Conservation (phyloP, 2,888 invertebrate species). For the Trachelus tabidus region DNA sequence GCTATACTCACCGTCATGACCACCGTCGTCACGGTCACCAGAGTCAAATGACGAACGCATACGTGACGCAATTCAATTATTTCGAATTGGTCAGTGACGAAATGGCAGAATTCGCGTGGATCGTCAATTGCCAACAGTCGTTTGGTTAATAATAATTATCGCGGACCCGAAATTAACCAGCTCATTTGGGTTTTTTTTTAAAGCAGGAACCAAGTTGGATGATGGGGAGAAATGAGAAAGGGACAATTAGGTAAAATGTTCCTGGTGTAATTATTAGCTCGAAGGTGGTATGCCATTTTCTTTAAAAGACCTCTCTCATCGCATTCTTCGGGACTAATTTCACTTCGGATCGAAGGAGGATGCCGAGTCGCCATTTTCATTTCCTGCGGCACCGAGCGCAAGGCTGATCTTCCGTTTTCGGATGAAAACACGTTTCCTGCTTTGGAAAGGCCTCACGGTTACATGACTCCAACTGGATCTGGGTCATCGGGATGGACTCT, state of each 20-base stretch:
- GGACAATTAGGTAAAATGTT: not conserved
- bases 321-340: not conserved
- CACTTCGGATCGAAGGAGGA: not conserved
- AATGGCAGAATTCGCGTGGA: not conserved
- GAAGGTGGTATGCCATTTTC: not conserved
- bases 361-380: not conserved
- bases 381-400: not conserved
- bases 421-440: not conserved
- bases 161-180: not conserved
- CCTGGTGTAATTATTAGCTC: not conserved
- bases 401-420: not conserved
- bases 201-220: not conserved
- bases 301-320: not conserved
- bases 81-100: not conserved
- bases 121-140: not conserved
- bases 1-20: constrained; percentile 29
- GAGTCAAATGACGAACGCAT: constrained; percentile 38
- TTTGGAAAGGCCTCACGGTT: not conserved
- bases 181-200: not conserved
- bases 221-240: not conserved
- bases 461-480: not conserved
- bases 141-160: not conserved
- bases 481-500: not conserved
- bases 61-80: constrained; percentile 2
- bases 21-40: constrained; percentile 26